phyloP scores from a whole-genome alignment of 2,888 invertebrate species.

The Thereva unica region DNA sequence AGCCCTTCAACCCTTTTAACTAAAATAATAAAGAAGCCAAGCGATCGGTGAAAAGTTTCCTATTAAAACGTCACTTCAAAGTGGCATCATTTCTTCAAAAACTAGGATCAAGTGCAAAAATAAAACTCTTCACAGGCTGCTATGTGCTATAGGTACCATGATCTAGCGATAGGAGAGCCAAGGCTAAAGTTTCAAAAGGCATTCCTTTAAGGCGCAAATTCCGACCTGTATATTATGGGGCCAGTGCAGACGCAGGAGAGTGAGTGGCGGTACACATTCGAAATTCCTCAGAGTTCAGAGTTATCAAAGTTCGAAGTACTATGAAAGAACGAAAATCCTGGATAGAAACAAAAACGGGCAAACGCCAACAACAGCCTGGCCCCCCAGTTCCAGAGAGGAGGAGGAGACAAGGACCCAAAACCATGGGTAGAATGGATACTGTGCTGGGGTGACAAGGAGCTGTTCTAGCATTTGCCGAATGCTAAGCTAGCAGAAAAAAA shows the following conservation, averaged over 20 bases:
- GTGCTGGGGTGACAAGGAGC: constrained; percentile 3
- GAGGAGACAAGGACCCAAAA: constrained; percentile 6
- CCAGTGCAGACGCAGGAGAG: constrained; percentile 12
- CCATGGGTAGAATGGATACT: background rate
- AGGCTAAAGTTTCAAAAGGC: constrained; percentile 32
- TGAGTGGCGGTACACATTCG: constrained; percentile 1
- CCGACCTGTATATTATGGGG: constrained; percentile 10
- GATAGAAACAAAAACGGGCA: no score
- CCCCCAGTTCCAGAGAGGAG: background rate
- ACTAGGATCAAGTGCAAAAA: constrained; percentile 20
- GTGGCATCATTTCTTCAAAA: constrained; percentile 28
- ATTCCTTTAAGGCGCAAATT: constrained; percentile 8
- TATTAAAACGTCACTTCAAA: constrained; percentile 22
- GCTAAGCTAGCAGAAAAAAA: constrained; percentile 18
- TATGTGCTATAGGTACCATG: background rate
- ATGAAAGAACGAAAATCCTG: no score
- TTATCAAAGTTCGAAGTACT: no score
- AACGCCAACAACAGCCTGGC: no score
- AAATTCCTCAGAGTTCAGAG: background rate
- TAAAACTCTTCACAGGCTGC: constrained; percentile 4
- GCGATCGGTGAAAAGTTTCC: background rate
- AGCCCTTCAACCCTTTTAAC: no score
- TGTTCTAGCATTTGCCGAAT: constrained; percentile 4
- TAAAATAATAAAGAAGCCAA: no score
- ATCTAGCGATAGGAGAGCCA: background rate